Percentiles rank a stretch among this genome's conserved stretches.
Conservation (phyloP, 2,888 invertebrate genomes). For the Phengaris alcon region DNA sequence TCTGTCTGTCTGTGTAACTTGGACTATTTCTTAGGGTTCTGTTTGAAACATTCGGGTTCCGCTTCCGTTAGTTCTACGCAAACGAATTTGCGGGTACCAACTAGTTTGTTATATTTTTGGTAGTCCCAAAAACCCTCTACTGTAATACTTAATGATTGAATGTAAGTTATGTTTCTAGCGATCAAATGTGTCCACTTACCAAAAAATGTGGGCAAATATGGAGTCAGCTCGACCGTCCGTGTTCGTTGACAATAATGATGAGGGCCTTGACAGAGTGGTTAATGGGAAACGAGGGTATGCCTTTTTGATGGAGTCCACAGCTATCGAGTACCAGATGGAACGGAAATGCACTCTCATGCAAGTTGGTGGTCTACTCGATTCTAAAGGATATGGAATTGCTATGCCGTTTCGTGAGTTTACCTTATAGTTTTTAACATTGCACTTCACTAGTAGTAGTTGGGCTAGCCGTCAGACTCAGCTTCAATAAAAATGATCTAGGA, state of each 20-base stretch:
- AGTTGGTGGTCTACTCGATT: slow-evolving; percentile 88
- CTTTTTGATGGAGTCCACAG: slow-evolving; percentile 97
- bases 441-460: too few species aligned
- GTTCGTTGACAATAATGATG: slow-evolving; percentile 89
- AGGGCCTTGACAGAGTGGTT: slow-evolving; percentile 91
- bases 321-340: slow-evolving; percentile 94
- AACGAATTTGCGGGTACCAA: too few species aligned
- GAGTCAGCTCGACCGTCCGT: slow-evolving; percentile 89
- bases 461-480: too few species aligned
- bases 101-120: too few species aligned
- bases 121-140: too few species aligned
- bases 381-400: slow-evolving; percentile 95
- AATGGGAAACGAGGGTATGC: slow-evolving; percentile 91
- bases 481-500: too few species aligned
- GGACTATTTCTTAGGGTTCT: too few species aligned
- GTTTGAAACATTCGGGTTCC: too few species aligned
- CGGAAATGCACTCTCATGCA: slow-evolving; percentile 91
- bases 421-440: too few species aligned
- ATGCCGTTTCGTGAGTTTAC: slow-evolving; percentile 88
- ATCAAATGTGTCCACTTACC: slow-evolving; percentile 93
- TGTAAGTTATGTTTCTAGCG: slow-evolving; percentile 76
- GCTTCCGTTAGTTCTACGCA: too few species aligned
- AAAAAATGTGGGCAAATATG: slow-evolving; percentile 96
- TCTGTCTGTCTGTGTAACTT: too few species aligned
- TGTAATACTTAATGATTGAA: too few species aligned